Base-by-base conservation (phyloP, 2,888 invertebrate genomes). In the Meloe dianella region DNA sequence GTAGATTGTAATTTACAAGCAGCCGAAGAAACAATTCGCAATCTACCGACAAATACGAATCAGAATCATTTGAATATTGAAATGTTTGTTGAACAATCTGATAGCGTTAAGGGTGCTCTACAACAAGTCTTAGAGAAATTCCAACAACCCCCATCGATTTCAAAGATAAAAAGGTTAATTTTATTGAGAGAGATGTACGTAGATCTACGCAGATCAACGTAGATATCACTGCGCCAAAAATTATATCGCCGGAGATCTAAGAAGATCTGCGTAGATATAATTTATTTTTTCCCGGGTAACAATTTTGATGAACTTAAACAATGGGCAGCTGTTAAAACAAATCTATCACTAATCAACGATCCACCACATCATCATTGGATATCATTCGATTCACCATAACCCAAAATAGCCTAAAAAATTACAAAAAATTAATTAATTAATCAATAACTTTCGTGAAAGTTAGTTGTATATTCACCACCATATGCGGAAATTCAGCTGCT, bases 1-100 rank as follows among this genome's bases (percentile, higher is more conserved):
- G 91, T 92, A 0, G 97, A 97, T 82, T 86, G 87, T 74, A 91
- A 93, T 82, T 82, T 90, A 69, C 84, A 88, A 57, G 85, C 88
- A 9, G 94, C 91, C 0, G 80, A 89, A 72, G 88, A 92, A 78
- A 95, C 94, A 0, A 85, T 91, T 7, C 68, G 75, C 22, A 84
- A 87, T 63, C 85, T 85, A 76, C 84, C 71, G 65, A 80, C 80
- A 82, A 83, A 81, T 61, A 60, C 68, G 24, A 62, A 69, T 57
- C 80, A 68, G 78, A 85, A 86, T 57, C 91, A 91, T 77, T 83
- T 88, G 56, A 83, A 89, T 7, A 74, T 91, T 30, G 86, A 89
- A 77, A 77, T 94, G 8, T 91, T 95, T 78, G 94, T 96, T 0
- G 86, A 90, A 0, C 85, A 89, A 54, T 81, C 86, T 0, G 81